Percentiles rank a stretch among this genome's conserved stretches.
phyloP scores from a whole-genome alignment of 2,888 invertebrate species.

The Chydorus sphaericus region DNA sequence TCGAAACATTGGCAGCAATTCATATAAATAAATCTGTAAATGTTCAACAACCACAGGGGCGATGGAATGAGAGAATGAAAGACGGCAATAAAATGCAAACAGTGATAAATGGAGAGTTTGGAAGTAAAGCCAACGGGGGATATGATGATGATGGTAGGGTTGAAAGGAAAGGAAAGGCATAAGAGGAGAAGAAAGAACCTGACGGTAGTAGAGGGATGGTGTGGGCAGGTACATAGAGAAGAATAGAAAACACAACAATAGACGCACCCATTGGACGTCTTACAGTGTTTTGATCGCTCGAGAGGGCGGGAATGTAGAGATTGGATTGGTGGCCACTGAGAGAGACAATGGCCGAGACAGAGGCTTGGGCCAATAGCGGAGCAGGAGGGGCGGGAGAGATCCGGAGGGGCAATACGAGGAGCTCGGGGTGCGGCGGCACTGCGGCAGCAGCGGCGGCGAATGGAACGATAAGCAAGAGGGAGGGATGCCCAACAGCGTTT shows the following conservation, averaged over 20 bases:
- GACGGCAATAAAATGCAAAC: neutral
- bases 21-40: too few species aligned
- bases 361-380: neutral
- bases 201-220: too few species aligned
- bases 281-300: neutral
- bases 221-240: neutral
- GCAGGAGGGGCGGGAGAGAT: too few species aligned
- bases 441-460: neutral
- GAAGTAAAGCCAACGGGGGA: neutral
- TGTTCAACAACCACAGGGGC: too few species aligned
- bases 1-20: too few species aligned
- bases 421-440: too few species aligned
- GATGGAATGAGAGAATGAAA: too few species aligned
- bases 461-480: neutral
- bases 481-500: neutral
- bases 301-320: neutral
- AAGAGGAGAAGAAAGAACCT: neutral
- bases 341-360: neutral
- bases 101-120: neutral
- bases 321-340: neutral
- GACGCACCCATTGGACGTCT: neutral
- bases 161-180: neutral
- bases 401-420: too few species aligned
- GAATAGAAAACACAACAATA: neutral
- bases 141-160: neutral